A percentile compares a stretch with the other conserved stretches of the same genome.
Evolutionary conservation across 2,113 vertebrate genomes (phyloP).

Genomic region (Solenodon paradoxus): DNA sequence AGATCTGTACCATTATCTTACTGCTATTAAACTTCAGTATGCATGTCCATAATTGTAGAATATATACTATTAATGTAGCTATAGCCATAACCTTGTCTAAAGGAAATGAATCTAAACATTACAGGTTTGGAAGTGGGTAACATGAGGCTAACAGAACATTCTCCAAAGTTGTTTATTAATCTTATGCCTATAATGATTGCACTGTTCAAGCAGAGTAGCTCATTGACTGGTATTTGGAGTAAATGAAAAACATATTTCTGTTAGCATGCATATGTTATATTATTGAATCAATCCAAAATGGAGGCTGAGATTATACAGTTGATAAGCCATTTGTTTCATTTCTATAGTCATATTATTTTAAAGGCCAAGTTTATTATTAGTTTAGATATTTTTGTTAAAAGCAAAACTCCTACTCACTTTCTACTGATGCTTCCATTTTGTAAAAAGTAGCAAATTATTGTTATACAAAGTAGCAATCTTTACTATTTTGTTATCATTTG

Average conservation of each 20-base stretch:
- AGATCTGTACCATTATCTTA: not conserved
- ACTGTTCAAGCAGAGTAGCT: not conserved
- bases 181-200: not conserved
- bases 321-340: not conserved
- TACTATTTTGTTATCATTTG: not conserved
- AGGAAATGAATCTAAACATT: not conserved
- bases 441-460: not conserved
- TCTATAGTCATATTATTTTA: not conserved
- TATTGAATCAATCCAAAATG: not conserved
- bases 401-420: not conserved
- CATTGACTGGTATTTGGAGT: not conserved
- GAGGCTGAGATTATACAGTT: not conserved
- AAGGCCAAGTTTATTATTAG: not conserved
- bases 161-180: not conserved
- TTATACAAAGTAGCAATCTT: not conserved
- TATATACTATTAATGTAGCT: not conserved
- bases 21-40: not conserved
- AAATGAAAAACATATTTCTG: not conserved
- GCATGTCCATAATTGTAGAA: not conserved
- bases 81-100: not conserved
- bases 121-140: not conserved
- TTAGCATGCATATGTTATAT: not conserved
- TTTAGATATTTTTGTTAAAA: not conserved
- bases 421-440: not conserved
- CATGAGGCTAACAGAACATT: not conserved